Conservation (phyloP, 2,797 vertebrate species). For the Coccyzus lansbergi region DNA sequence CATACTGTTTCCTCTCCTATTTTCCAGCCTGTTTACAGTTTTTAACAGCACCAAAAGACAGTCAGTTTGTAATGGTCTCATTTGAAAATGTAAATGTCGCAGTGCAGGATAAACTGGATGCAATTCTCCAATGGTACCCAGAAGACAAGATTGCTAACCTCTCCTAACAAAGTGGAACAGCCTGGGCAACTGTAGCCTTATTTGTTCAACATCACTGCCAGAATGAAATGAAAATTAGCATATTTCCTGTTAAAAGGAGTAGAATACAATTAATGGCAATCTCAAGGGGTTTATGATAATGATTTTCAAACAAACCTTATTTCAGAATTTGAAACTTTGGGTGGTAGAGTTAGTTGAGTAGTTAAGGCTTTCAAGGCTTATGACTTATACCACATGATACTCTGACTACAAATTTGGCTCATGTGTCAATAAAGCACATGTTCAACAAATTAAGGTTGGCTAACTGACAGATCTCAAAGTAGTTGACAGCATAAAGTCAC, state of each 20-base stretch:
- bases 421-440: conserved; percentile 14
- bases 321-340: conserved; percentile 4
- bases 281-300: neutral
- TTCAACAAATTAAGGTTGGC: conserved; percentile 18
- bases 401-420: conserved; percentile 13
- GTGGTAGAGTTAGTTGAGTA: neutral
- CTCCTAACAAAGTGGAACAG: neutral
- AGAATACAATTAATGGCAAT: neutral
- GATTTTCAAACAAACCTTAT: neutral
- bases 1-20: neutral
- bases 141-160: neutral
- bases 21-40: neutral
- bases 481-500: conserved; percentile 23
- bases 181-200: neutral
- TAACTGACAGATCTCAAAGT: conserved; percentile 29
- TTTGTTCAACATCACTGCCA: neutral
- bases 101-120: neutral
- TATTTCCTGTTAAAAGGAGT: neutral
- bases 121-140: neutral
- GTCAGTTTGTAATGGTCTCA: neutral
- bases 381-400: neutral
- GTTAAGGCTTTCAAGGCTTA: neutral
- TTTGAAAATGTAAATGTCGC: neutral
- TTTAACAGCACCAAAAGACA: neutral
- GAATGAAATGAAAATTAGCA: neutral